Percentiles rank a stretch among this genome's conserved stretches.
phyloP scores from a whole-genome alignment of 1,140 invertebrate species.

The Physella acuta region DNA sequence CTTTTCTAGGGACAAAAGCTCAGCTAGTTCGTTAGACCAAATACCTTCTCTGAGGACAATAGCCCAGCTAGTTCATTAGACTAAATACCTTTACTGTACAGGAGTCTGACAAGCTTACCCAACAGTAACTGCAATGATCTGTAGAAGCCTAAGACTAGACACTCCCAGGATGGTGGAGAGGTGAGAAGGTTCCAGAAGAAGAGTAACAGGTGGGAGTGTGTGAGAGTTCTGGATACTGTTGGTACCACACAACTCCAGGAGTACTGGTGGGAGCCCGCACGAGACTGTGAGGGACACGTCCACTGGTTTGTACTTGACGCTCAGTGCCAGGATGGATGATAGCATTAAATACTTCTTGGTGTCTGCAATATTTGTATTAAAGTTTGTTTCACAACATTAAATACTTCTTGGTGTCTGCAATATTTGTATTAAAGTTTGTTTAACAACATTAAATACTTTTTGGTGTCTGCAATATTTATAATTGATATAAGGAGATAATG shows the following conservation, averaged over 20 bases:
- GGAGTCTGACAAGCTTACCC: too few species aligned
- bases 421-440: too few species aligned
- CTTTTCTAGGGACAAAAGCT: too few species aligned
- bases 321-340: slow-evolving; percentile 66
- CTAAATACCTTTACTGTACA: too few species aligned
- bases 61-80: too few species aligned
- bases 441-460: slow-evolving; percentile 60
- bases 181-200: slow-evolving; percentile 43
- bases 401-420: slow-evolving; percentile 52
- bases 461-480: slow-evolving; percentile 46
- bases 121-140: slow-evolving; percentile 65
- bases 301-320: slow-evolving; percentile 64
- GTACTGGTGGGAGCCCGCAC: slow-evolving; percentile 63
- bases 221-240: slow-evolving; percentile 35
- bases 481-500: too few species aligned
- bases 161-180: slow-evolving; percentile 47
- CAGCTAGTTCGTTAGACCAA: too few species aligned
- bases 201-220: slow-evolving; percentile 42
- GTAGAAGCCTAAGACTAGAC: slow-evolving; percentile 62
- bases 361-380: too few species aligned
- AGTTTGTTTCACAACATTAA: slow-evolving; percentile 64
- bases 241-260: slow-evolving; percentile 58
- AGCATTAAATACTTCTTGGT: slow-evolving; percentile 59
- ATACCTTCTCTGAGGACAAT: too few species aligned
- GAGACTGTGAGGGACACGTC: slow-evolving; percentile 68